Percentiles rank a stretch among this genome's conserved stretches.
These are phyloP conservation scores for Tinea trinotella DNA, from an alignment of 2,888 invertebrate species.

Conservation along the genomic window DNA sequence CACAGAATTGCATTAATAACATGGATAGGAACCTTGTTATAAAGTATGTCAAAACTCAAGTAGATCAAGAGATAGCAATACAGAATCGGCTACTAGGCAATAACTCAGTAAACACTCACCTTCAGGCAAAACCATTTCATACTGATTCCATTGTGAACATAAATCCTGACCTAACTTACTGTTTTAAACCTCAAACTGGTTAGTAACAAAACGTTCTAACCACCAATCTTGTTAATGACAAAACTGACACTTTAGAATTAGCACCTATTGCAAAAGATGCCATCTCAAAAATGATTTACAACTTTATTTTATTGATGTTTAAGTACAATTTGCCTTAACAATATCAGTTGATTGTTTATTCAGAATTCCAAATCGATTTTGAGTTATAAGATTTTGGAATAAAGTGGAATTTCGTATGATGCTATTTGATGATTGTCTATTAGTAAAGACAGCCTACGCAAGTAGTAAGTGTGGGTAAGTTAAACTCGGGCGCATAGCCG, in stretches of 20 bases:
- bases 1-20: not conserved
- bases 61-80: slow-evolving; percentile 59
- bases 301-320: too few relatives aligned
- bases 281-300: too few relatives aligned
- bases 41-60: slow-evolving; percentile 48
- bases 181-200: slow-evolving; percentile 36
- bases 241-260: not conserved
- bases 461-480: slow-evolving; percentile 2
- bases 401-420: not conserved
- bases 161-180: slow-evolving; percentile 44
- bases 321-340: too few relatives aligned
- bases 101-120: slow-evolving; percentile 44
- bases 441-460: slow-evolving; percentile 15
- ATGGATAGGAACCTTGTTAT: slow-evolving; percentile 36
- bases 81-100: slow-evolving; percentile 41
- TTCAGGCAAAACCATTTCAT: slow-evolving; percentile 45
- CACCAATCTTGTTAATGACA: not conserved
- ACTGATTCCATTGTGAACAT: slow-evolving; percentile 50
- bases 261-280: not conserved
- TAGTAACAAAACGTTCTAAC: not conserved
- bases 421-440: not conserved
- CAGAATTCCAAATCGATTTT: not conserved
- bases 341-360: too few relatives aligned
- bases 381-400: not conserved
- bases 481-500: slow-evolving; percentile 7